Conservation (phyloP, 2,888 invertebrate genomes). For the Stegana nigrithorax region DNA sequence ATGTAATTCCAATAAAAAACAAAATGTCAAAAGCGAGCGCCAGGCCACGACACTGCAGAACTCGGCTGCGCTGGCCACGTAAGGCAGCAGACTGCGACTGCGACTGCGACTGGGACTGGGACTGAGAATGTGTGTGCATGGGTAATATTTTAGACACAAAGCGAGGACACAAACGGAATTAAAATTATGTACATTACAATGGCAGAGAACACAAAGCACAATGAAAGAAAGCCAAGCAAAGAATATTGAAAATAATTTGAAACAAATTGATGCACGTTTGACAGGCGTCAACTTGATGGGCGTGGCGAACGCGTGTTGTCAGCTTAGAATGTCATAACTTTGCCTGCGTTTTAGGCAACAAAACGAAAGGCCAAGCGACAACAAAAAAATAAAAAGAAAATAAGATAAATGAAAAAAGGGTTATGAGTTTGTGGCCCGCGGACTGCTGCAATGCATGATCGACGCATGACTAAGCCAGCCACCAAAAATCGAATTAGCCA, state of each 20-base stretch:
- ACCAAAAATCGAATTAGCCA: conserved; percentile 10
- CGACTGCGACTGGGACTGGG: too few relatives aligned
- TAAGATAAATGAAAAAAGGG: neutral
- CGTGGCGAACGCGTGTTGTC: too few relatives aligned
- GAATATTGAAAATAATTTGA: conserved; percentile 6
- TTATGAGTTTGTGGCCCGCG: neutral
- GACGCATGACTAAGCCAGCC: neutral
- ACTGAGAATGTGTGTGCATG: too few relatives aligned
- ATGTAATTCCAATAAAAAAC: conserved; percentile 47
- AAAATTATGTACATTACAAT: conserved; percentile 41
- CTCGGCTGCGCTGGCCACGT: too few relatives aligned
- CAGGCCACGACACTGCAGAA: conserved; percentile 20
- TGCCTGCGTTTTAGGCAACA: too few relatives aligned
- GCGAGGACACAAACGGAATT: conserved; percentile 19
- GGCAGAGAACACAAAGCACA: neutral
- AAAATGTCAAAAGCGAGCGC: conserved; percentile 38
- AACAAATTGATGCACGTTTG: conserved; percentile 39
- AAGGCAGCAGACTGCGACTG: too few relatives aligned
- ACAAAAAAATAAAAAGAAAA: neutral
- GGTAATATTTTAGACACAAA: conserved; percentile 27
- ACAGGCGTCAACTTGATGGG: conserved; percentile 29
- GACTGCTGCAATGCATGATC: neutral
- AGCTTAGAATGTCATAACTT: neutral
- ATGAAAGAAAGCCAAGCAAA: neutral
- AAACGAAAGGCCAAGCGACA: neutral